Percentiles rank a stretch among this genome's conserved stretches.
These are phyloP conservation scores for Campopleginae sp. DNA, from an alignment of 2,888 invertebrate genomes.

Conservation along the genomic window DNA sequence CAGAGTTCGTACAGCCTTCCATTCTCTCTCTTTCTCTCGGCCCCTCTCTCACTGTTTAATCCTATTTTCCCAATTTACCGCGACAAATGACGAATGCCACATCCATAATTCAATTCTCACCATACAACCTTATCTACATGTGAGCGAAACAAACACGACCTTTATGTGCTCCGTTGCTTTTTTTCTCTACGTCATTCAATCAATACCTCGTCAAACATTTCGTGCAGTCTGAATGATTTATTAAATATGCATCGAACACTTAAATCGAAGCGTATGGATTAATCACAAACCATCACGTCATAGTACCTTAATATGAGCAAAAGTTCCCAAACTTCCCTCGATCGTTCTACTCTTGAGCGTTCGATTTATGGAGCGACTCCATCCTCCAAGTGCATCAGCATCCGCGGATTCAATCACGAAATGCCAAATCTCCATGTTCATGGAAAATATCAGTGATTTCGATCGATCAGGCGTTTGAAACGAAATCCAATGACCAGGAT, in stretches of 20 bases:
- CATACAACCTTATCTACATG: conserved; percentile 29
- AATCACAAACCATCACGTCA: not conserved
- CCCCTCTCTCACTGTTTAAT: conserved; percentile 53
- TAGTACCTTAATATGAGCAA: not conserved
- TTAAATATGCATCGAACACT: not conserved
- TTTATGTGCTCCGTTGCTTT: not conserved
- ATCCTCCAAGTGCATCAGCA: not conserved
- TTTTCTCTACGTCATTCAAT: not conserved
- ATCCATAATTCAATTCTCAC: conserved; percentile 48
- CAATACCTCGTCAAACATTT: not conserved
- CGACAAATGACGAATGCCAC: conserved; percentile 60
- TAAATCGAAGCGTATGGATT: not conserved
- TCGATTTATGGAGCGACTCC: not conserved
- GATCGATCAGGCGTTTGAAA: not conserved
- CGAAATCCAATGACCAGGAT: not conserved
- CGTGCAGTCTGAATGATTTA: conserved; percentile 3
- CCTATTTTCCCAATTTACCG: conserved; percentile 57
- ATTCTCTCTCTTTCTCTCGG: not conserved
- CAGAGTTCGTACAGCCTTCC: conserved; percentile 26
- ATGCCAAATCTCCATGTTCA: not conserved
- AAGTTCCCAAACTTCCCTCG: not conserved
- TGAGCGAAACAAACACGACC: not conserved
- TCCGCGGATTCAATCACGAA: not conserved
- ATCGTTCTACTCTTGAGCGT: not conserved
- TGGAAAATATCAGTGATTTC: not conserved